Base-by-base conservation (phyloP, 1,140 invertebrate genomes). In the Zaprionus gabonicus region DNA sequence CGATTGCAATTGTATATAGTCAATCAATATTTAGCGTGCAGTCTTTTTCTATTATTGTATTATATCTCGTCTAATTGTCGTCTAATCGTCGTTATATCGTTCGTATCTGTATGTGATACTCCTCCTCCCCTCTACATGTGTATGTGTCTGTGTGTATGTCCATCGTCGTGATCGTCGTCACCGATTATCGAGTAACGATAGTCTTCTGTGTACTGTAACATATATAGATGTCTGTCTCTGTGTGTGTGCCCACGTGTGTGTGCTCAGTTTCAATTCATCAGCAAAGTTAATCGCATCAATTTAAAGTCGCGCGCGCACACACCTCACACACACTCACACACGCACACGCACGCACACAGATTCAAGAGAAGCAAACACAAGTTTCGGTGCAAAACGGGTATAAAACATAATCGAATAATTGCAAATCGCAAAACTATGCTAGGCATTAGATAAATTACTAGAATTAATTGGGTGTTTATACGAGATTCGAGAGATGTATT, bases 301-400 rank as follows among this genome's bases (percentile, higher is more conserved):
- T 46, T 55, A 53, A 38, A 49, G 17, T 38, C 68, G 59, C 60
- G 66, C 55, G 71, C 81, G 81, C 56, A 63, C 34, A 63, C 46
- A 31, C n/a, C 34, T 58, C 49, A 34, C n/a, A 28, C 38, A 56
- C 81, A 34, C 17, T n/a, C 15, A 15, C 34, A 44, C 38, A 64
- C 58, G 27, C 59, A 64, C 53, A 46, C 10, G 31, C 15, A 46
- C 57, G 23, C 46, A 27, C 31, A 46, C 51, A 38, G 51, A 31
- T 31, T 2, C 49, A 66, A 46, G 28, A 6, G 7, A n/a, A 51
- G 13, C 51, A 9, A 76, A 91, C 90, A 86, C 90, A 91, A 91
- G 90, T 91, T 91, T 91, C 91, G 91, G 91, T 91, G 75, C 76
- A 91, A 92, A 91, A 92, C 91, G 90, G 90, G 91, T 92, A 34